phyloP scores from a whole-genome alignment of 2,113 vertebrate species.

The Piliocolobus tephrosceles region DNA sequence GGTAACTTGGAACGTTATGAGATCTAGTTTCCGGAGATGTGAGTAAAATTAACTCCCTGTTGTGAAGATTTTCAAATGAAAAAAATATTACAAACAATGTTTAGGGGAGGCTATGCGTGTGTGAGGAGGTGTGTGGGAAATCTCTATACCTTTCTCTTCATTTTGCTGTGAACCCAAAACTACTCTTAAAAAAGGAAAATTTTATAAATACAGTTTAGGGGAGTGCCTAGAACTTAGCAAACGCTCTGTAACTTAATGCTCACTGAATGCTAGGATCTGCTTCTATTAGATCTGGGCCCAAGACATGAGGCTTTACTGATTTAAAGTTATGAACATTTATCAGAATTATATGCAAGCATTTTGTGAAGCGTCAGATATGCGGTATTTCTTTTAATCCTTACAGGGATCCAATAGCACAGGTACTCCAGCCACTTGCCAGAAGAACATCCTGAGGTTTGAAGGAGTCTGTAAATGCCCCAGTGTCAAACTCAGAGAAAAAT shows the following conservation, averaged over 20 bases:
- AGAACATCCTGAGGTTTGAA: background rate
- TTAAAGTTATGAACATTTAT: background rate
- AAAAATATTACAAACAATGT: background rate
- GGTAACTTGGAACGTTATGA: background rate
- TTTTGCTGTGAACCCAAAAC: background rate
- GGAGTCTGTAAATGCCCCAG: background rate
- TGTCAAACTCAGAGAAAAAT: background rate
- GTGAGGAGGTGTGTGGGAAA: background rate
- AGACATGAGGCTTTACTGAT: background rate
- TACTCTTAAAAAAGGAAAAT: background rate
- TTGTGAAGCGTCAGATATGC: background rate
- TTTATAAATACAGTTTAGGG: background rate
- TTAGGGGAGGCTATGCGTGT: background rate
- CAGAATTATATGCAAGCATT: background rate
- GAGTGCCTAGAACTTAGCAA: background rate
- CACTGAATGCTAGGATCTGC: background rate
- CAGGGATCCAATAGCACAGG: fast-evolving
- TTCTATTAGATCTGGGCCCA: background rate
- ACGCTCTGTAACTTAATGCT: background rate
- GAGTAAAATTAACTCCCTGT: background rate
- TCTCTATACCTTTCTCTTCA: background rate
- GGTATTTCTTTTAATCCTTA: too few relatives aligned
- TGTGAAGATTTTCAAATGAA: background rate
- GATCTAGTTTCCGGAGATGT: background rate
- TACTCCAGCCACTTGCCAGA: background rate